These are phyloP conservation scores for Electrophaes corylata DNA, from an alignment of 2,888 invertebrate species.

Conservation along the genomic window DNA sequence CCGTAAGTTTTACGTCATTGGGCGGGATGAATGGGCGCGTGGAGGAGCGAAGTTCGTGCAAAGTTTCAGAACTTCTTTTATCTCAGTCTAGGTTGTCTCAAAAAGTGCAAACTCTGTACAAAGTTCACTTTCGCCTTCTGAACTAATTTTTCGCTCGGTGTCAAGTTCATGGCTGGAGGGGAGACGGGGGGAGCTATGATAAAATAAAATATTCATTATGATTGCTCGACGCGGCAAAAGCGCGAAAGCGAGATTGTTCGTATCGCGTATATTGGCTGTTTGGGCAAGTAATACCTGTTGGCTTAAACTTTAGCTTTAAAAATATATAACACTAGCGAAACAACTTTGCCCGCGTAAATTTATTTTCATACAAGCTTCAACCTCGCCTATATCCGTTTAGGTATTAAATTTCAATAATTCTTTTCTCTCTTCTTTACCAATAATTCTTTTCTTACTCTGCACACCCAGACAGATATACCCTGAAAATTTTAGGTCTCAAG, in stretches of 20 bases:
- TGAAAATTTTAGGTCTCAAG: too few species aligned
- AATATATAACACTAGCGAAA: too few species aligned
- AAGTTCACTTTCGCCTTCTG: slow-evolving; percentile 83
- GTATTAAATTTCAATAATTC: too few species aligned
- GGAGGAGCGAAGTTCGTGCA: slow-evolving; percentile 40
- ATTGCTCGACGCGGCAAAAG: slow-evolving; percentile 78
- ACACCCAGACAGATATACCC: too few species aligned
- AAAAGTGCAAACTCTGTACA: slow-evolving; percentile 82
- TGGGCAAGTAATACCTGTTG: not conserved
- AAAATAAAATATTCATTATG: slow-evolving; percentile 85
- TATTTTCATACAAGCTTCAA: too few species aligned
- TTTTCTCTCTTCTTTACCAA: too few species aligned
- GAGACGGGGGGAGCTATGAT: slow-evolving; percentile 65
- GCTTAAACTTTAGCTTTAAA: not conserved
- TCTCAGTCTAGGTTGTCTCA: slow-evolving; percentile 78
- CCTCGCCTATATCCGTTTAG: too few species aligned
- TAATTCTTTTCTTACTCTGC: too few species aligned
- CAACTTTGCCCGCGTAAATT: too few species aligned
- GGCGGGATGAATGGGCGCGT: slow-evolving; percentile 39
- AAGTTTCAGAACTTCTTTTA: slow-evolving; percentile 71
- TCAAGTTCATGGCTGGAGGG: slow-evolving; percentile 78
- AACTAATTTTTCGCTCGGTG: slow-evolving; percentile 84
- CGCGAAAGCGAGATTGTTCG: slow-evolving; percentile 61
- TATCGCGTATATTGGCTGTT: slow-evolving; percentile 49
- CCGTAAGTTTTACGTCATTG: slow-evolving; percentile 17